phyloP scores from a whole-genome alignment of 2,888 invertebrate genomes.

The Mimas tiliae region DNA sequence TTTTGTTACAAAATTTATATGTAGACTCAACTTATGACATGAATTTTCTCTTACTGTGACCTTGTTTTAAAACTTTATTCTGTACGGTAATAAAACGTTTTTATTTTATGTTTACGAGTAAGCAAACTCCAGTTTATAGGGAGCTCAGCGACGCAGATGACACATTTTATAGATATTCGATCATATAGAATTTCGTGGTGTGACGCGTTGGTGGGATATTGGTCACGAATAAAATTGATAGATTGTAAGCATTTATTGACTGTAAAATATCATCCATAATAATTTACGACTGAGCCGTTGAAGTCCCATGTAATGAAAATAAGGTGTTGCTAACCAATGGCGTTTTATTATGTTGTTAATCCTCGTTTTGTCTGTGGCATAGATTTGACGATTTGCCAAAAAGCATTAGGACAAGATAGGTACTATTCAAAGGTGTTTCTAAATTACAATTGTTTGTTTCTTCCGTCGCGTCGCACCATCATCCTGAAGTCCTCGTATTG shows the following conservation, averaged over 20 bases:
- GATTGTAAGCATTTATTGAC: slow-evolving; percentile 38
- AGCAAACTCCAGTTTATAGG: slow-evolving; percentile 59
- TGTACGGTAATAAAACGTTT: slow-evolving; percentile 65
- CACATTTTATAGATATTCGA: slow-evolving; percentile 60
- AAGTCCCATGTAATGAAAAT: slow-evolving; percentile 26
- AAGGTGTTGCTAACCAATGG: slow-evolving; percentile 24
- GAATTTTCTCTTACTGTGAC: slow-evolving; percentile 64
- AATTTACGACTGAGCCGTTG: slow-evolving; percentile 37
- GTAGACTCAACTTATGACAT: slow-evolving; percentile 61
- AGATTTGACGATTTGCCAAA: slow-evolving; percentile 16
- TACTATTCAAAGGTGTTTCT: neutral
- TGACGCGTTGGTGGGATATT: slow-evolving; percentile 43
- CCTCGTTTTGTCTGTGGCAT: neutral
- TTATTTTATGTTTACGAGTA: slow-evolving; percentile 68
- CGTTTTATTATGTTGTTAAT: slow-evolving; percentile 30
- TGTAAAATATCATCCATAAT: slow-evolving; percentile 38
- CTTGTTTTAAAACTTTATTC: slow-evolving; percentile 64
- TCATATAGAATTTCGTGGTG: slow-evolving; percentile 44
- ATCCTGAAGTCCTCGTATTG: neutral
- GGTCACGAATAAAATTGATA: slow-evolving; percentile 41
- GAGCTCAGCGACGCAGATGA: slow-evolving; percentile 51
- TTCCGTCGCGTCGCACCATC: neutral
- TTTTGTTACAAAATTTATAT: slow-evolving; percentile 51
- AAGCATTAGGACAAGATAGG: slow-evolving; percentile 4
- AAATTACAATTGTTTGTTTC: slow-evolving; percentile 4